phyloP scores from a whole-genome alignment of 2,113 vertebrate species.

The Percopsis transmontana region DNA sequence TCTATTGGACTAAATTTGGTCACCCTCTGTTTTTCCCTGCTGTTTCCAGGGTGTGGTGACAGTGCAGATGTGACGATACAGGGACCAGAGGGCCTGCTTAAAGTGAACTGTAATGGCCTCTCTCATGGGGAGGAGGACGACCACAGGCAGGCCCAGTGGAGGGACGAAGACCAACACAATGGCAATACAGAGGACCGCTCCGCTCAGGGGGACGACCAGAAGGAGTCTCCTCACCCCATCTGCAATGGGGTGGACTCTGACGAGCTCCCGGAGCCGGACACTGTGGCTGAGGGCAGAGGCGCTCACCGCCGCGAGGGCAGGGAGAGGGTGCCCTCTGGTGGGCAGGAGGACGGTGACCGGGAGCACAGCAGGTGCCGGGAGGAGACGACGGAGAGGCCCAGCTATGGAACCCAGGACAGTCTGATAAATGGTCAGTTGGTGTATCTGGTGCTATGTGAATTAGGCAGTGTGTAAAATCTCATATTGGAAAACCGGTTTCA shows the following conservation, averaged over 20 bases:
- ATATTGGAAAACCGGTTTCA: neutral
- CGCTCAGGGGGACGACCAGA: conserved; percentile 33
- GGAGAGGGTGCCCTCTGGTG: conserved; percentile 35
- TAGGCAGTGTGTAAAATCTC: neutral
- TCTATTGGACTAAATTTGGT: neutral
- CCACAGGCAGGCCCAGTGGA: conserved; percentile 68
- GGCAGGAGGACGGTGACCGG: conserved; percentile 62
- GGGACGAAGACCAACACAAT: conserved; percentile 85
- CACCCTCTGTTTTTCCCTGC: neutral
- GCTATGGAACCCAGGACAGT: conserved; percentile 53
- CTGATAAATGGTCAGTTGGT: conserved; percentile 69
- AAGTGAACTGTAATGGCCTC: conserved; percentile 88
- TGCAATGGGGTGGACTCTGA: conserved; percentile 69
- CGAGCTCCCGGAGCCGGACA: conserved; percentile 36
- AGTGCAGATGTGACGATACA: conserved; percentile 34
- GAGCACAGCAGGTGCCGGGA: conserved; percentile 47
- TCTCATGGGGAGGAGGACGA: conserved; percentile 64
- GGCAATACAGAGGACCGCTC: conserved; percentile 75
- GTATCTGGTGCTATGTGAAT: neutral
- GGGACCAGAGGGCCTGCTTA: conserved; percentile 56
- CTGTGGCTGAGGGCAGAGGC: conserved; percentile 32
- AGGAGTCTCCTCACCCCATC: conserved; percentile 44
- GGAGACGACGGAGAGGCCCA: conserved; percentile 24
- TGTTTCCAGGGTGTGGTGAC: conserved; percentile 41
- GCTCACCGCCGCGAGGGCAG: conserved; percentile 37